Percentiles rank a stretch among this genome's conserved stretches.
Evolutionary conservation across 2,888 invertebrate genomes (phyloP).

Genomic region (Troides aeacus): DNA sequence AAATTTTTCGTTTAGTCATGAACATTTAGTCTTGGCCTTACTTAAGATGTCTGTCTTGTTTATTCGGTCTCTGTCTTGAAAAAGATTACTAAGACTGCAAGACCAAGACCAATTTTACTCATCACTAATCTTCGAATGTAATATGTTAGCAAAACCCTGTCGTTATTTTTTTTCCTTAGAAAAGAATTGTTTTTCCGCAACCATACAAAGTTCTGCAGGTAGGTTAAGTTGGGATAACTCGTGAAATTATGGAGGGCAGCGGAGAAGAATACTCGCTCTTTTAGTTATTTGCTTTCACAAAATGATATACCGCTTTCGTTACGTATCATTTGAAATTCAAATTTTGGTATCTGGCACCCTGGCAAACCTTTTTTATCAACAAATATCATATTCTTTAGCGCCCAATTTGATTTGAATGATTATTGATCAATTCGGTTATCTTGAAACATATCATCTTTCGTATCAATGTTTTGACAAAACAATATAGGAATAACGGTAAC

Average conservation of each 20-base stretch:
- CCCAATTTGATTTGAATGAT: not conserved
- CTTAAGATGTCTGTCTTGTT: too few relatives aligned
- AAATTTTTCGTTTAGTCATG: too few relatives aligned
- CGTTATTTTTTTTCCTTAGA: constrained; percentile 3
- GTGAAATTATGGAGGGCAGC: constrained; percentile 46
- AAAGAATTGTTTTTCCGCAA: constrained; percentile 10
- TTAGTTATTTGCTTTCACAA: constrained; percentile 35
- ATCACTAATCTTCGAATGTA: not conserved
- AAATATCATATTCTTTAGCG: not conserved
- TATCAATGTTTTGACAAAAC: too few relatives aligned
- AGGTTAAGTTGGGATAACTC: constrained; percentile 41
- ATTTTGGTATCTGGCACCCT: constrained; percentile 10
- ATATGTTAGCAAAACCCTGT: not conserved
- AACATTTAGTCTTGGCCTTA: too few relatives aligned
- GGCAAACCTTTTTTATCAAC: constrained; percentile 9
- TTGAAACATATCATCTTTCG: not conserved
- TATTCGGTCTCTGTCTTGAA: too few relatives aligned
- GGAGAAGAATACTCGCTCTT: constrained; percentile 50
- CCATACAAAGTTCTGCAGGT: constrained; percentile 29
- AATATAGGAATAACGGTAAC: too few relatives aligned
- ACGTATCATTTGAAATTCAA: constrained; percentile 33
- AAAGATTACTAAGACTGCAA: too few relatives aligned
- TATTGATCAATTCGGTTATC: not conserved
- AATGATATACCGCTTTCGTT: constrained; percentile 38
- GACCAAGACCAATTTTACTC: too few relatives aligned